phyloP scores from a whole-genome alignment of 2,797 vertebrate species.

The Bufotes viridis region DNA sequence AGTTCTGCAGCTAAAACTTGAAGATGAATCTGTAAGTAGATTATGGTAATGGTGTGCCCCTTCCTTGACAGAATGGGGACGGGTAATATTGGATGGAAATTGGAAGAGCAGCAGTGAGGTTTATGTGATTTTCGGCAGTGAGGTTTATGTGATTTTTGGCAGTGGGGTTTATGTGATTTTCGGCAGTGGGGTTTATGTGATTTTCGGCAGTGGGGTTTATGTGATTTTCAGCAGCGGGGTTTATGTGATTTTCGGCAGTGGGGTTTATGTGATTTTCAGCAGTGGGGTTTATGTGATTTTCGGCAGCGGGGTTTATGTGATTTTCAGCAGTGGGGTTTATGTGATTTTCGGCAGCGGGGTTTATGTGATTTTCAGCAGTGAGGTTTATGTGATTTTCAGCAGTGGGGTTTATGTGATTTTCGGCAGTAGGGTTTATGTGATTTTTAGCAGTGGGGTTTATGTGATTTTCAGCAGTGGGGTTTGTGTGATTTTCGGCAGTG shows the following conservation, averaged over 20 bases:
- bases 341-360: too few relatives aligned
- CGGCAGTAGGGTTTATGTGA: too few relatives aligned
- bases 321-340: not conserved
- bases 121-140: not conserved
- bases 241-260: too few relatives aligned
- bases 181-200: too few relatives aligned
- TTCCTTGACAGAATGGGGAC: not conserved
- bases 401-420: not conserved
- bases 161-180: not conserved
- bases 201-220: not conserved
- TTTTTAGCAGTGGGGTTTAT: not conserved
- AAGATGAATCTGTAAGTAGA: constrained; percentile 88
- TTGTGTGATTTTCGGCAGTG: too few relatives aligned
- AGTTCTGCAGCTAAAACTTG: constrained; percentile 84
- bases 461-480: not conserved
- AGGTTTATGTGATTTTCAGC: not conserved
- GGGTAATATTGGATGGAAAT: not conserved
- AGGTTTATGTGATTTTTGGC: too few relatives aligned
- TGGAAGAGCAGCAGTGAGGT: not conserved
- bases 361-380: not conserved
- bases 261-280: not conserved
- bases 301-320: not conserved
- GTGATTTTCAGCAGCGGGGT: not conserved
- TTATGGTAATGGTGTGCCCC: not conserved
- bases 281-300: too few relatives aligned